phyloP scores from a whole-genome alignment of 1,140 invertebrate genomes.

The Bombus pyrosoma region DNA sequence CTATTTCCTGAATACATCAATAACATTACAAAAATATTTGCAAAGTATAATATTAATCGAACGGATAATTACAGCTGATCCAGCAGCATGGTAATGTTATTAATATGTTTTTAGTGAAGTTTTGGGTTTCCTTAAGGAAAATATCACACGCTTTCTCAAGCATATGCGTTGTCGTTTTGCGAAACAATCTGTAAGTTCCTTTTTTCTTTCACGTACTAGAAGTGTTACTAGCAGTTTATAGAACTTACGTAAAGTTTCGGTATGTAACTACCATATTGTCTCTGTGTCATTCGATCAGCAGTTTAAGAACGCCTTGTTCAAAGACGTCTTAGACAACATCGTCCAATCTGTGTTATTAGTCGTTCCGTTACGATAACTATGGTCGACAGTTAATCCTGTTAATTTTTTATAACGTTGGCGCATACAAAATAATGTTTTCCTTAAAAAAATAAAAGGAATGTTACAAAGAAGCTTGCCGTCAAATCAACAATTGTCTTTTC shows the following conservation, averaged over 20 bases:
- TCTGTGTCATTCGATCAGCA: slow-evolving; percentile 77
- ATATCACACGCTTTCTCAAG: slow-evolving; percentile 2
- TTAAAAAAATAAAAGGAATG: slow-evolving; percentile 7
- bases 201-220: background rate
- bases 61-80: slow-evolving; percentile 39
- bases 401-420: background rate
- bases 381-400: background rate
- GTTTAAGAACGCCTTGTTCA: slow-evolving; percentile 61
- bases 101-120: slow-evolving; percentile 1
- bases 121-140: background rate
- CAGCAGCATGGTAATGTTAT: slow-evolving; percentile 45
- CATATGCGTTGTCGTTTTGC: background rate
- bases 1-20: background rate
- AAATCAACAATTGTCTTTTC: background rate
- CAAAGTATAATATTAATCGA: slow-evolving; percentile 18
- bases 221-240: background rate
- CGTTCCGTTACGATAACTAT: slow-evolving; percentile 12
- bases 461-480: background rate
- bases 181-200: slow-evolving; percentile 28
- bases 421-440: background rate
- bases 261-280: slow-evolving; percentile 74
- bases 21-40: slow-evolving; percentile 31
- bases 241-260: slow-evolving; percentile 26
- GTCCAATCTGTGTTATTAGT: background rate
- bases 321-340: slow-evolving; percentile 27